Conservation (phyloP, 1,140 invertebrate genomes). For the Apis laboriosa region DNA sequence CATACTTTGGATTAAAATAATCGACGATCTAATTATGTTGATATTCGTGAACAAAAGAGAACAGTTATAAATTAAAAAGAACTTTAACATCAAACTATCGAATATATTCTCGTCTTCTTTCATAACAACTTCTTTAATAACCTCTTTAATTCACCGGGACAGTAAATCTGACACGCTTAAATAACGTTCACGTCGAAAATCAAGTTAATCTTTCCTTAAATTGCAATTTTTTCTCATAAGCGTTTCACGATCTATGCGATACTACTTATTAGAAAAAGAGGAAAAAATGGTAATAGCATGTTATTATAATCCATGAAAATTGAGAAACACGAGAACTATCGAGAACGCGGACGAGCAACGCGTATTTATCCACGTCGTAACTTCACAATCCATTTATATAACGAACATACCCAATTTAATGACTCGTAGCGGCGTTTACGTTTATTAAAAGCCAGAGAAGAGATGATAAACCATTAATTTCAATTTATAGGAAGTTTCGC, state of each 20-base stretch:
- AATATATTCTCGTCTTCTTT: too few relatives aligned
- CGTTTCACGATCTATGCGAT: not conserved
- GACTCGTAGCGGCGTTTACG: not conserved
- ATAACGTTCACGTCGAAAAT: not conserved
- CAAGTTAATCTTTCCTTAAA: not conserved
- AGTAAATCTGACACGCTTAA: too few relatives aligned
- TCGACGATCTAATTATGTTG: too few relatives aligned
- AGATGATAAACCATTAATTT: conserved; percentile 59
- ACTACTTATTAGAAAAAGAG: not conserved
- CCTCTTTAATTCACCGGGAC: too few relatives aligned
- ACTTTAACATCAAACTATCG: too few relatives aligned
- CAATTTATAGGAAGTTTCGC: conserved; percentile 53
- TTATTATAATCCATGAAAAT: conserved; percentile 10
- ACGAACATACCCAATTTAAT: conserved; percentile 36
- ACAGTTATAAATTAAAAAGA: too few relatives aligned
- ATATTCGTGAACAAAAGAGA: too few relatives aligned
- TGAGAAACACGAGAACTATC: not conserved
- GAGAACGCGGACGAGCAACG: not conserved
- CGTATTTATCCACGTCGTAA: conserved; percentile 30
- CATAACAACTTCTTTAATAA: too few relatives aligned
- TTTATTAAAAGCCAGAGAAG: conserved; percentile 16
- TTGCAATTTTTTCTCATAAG: not conserved
- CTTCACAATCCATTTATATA: conserved; percentile 43
- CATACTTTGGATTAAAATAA: too few relatives aligned
- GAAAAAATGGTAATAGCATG: not conserved